These are phyloP conservation scores for Limosa lapponica DNA, from an alignment of 2,797 vertebrate species.

Conservation along the genomic window DNA sequence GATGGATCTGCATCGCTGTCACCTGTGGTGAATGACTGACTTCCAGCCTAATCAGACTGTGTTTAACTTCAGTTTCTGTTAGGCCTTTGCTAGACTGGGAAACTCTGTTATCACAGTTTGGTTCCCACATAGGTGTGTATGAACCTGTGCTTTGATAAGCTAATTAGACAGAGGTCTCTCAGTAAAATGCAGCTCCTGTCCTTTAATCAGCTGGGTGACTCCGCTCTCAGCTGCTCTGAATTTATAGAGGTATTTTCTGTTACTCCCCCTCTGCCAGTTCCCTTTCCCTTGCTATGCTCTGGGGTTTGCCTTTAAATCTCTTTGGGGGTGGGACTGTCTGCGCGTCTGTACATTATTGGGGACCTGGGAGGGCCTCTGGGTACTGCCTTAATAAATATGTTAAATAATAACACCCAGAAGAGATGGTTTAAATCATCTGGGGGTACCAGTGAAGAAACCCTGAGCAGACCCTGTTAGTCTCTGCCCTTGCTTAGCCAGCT, in stretches of 20 bases:
- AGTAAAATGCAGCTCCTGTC: not conserved
- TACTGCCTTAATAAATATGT: not conserved
- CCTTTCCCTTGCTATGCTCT: not conserved
- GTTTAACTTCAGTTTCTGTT: constrained; percentile 20
- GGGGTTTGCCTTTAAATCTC: not conserved
- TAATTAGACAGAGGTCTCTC: constrained; percentile 9
- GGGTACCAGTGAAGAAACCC: not conserved
- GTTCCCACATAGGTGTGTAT: constrained; percentile 35
- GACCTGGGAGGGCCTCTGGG: not conserved
- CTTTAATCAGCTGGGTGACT: constrained; percentile 4
- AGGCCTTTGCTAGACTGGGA: not conserved
- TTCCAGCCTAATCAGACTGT: not conserved
- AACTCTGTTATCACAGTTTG: constrained; percentile 25
- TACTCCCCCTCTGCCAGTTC: not conserved
- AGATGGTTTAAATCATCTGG: not conserved
- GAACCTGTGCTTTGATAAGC: constrained; percentile 38
- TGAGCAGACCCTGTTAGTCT: not conserved
- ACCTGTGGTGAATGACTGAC: not conserved
- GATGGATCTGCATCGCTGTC: not conserved
- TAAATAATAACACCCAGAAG: not conserved
- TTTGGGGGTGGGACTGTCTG: not conserved
- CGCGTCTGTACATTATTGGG: not conserved
- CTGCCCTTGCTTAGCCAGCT: not conserved
- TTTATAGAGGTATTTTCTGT: not conserved
- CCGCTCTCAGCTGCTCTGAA: not conserved